Conservation (phyloP, 2,113 vertebrate species). For the Patagioenas fasciata region DNA sequence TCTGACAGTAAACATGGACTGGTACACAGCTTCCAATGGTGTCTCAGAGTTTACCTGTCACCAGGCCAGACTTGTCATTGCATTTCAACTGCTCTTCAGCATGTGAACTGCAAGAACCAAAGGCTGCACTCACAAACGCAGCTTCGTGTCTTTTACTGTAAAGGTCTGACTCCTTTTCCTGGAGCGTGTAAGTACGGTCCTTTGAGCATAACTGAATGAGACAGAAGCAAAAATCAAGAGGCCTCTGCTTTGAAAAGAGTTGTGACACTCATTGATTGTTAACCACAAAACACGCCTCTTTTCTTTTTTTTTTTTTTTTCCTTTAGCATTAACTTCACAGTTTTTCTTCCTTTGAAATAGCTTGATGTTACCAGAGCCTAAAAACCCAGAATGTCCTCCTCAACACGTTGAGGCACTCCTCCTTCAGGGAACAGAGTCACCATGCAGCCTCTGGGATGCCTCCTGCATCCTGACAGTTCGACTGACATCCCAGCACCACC, state of each 20-base stretch:
- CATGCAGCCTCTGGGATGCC: not conserved
- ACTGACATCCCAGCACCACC: not conserved
- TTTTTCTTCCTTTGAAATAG: not conserved
- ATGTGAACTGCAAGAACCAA: not conserved
- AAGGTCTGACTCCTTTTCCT: conserved; percentile 24
- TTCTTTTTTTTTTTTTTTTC: not conserved
- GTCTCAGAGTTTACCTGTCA: not conserved
- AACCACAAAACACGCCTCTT: conserved; percentile 7
- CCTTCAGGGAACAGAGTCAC: not conserved
- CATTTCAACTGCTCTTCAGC: not conserved
- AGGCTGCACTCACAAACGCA: not conserved
- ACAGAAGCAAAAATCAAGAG: conserved; percentile 36
- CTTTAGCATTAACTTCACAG: not conserved
- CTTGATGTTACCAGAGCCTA: not conserved
- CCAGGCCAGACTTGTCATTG: not conserved
- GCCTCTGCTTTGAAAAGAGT: conserved; percentile 27
- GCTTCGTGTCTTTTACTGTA: not conserved
- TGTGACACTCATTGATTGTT: not conserved
- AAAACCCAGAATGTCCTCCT: not conserved
- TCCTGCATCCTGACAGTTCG: not conserved
- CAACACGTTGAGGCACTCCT: not conserved
- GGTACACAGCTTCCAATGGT: not conserved
- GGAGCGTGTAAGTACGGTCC: not conserved
- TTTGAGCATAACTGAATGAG: conserved; percentile 45
- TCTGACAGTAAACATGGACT: not conserved